Percentiles rank a stretch among this genome's conserved stretches.
These are phyloP conservation scores for Agonopterix alstromeriana DNA, from an alignment of 2,888 invertebrate species.

Conservation along the genomic window DNA sequence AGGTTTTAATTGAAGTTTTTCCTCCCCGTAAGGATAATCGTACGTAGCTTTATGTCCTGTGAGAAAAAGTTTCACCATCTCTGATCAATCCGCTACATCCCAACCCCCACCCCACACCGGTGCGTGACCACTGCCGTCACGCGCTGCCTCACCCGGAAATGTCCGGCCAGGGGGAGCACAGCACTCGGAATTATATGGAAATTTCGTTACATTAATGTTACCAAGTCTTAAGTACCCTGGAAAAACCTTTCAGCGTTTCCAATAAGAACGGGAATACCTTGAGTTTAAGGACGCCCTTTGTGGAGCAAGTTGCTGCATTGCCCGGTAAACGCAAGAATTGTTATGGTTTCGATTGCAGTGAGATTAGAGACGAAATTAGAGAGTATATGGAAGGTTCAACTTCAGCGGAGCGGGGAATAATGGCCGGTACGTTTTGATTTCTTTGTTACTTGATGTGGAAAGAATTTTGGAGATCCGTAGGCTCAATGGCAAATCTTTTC, in stretches of 20 bases:
- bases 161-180: constrained; percentile 19
- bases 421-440: no score
- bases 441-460: no score
- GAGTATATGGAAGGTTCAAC: neutral
- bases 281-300: no score
- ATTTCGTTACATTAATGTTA: constrained; percentile 26
- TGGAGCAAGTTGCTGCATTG: no score
- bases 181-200: constrained; percentile 30
- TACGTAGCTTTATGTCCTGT: no score
- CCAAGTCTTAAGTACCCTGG: no score
- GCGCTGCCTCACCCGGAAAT: constrained; percentile 46
- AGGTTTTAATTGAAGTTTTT: no score
- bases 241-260: no score
- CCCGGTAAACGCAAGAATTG: constrained; percentile 6
- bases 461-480: no score
- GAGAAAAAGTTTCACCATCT: neutral
- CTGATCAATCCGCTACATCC: neutral
- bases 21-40: no score
- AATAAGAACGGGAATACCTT: no score
- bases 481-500: no score
- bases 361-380: constrained; percentile 1
- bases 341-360: neutral
- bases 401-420: neutral
- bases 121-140: constrained; percentile 48
- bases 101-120: constrained; percentile 7